phyloP scores from a whole-genome alignment of 2,888 invertebrate genomes.

The Scaptomyza cyrtandrae region DNA sequence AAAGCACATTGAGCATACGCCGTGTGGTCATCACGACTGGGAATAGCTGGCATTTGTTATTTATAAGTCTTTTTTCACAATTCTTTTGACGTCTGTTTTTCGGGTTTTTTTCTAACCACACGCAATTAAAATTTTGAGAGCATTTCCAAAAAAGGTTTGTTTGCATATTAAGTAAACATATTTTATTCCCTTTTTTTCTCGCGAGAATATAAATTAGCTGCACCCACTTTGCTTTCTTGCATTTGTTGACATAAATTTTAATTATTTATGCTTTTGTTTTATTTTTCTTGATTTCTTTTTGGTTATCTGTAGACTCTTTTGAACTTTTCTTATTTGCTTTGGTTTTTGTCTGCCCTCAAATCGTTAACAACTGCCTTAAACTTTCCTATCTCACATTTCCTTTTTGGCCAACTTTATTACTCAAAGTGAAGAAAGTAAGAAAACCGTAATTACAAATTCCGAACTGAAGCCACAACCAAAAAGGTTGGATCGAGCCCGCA shows the following conservation, averaged over 20 bases:
- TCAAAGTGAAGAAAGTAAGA: conserved; percentile 18
- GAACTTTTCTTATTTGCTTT: conserved; percentile 40
- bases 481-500: conserved; percentile 29
- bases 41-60: conserved; percentile 32
- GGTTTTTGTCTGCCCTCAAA: conserved; percentile 37
- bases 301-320: conserved; percentile 32
- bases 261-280: conserved; percentile 29
- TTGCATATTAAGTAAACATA: conserved; percentile 11
- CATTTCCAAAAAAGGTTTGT: conserved; percentile 7
- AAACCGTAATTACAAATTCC: conserved; percentile 66
- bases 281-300: conserved; percentile 1
- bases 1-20: conserved; percentile 41
- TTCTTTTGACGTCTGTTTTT: conserved; percentile 19
- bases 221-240: conserved; percentile 20
- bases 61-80: conserved; percentile 27
- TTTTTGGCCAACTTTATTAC: conserved; percentile 10
- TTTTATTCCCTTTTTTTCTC: conserved; percentile 1
- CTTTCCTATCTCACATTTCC: not conserved
- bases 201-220: conserved; percentile 1
- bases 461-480: conserved; percentile 43
- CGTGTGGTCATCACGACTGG: conserved; percentile 26
- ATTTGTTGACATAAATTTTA: conserved; percentile 45
- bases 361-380: conserved; percentile 2
- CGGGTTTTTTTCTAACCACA: not conserved
- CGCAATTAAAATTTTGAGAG: conserved; percentile 34